phyloP scores from a whole-genome alignment of 2,888 invertebrate species.

The Acanthosepion pharaonis region DNA sequence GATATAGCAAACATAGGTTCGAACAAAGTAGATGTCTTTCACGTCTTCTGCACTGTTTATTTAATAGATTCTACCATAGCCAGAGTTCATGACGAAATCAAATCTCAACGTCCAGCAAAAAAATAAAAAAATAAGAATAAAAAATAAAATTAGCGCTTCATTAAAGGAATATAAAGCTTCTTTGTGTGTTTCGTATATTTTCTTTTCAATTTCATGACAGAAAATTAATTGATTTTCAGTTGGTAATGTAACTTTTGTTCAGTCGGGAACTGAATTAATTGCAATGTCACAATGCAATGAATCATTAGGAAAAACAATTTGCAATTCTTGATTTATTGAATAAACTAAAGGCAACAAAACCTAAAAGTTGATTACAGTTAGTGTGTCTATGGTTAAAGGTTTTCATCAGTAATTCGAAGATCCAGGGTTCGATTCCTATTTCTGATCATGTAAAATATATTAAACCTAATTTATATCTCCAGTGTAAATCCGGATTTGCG shows the following conservation, averaged over 20 bases:
- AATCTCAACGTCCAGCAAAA: neutral
- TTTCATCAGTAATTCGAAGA: neutral
- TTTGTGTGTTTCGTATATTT: neutral
- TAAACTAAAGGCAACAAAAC: neutral
- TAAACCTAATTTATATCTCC: neutral
- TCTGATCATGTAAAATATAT: neutral
- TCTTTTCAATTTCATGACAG: constrained; percentile 33
- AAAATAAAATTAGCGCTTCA: neutral
- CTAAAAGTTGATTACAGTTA: neutral
- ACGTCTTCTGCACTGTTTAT: neutral
- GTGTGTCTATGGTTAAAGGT: neutral
- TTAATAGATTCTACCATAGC: neutral
- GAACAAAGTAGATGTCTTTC: too few relatives aligned
- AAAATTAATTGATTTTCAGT: constrained; percentile 23
- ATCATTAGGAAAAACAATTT: constrained; percentile 33
- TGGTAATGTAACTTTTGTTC: neutral
- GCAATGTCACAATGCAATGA: neutral
- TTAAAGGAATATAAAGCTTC: neutral
- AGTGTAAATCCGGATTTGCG: too few relatives aligned
- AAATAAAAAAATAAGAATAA: neutral
- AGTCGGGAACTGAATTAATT: neutral
- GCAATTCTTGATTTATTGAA: neutral
- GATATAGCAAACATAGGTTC: too few relatives aligned
- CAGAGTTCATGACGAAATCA: neutral
- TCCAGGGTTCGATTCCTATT: neutral